These are phyloP conservation scores for Botia almorhae DNA, from an alignment of 2,797 vertebrate species.

Conservation along the genomic window DNA sequence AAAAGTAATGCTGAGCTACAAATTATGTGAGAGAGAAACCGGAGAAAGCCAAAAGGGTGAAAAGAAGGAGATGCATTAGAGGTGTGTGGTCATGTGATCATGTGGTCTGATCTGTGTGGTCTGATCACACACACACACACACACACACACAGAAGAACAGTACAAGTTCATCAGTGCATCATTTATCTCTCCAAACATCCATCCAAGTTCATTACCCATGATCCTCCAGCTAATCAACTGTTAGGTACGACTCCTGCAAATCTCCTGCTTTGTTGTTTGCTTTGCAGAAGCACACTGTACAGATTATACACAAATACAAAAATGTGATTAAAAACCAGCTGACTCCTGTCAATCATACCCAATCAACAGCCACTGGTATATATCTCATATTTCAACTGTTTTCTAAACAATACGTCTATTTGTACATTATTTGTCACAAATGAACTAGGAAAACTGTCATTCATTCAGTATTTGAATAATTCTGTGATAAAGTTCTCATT, in stretches of 20 bases:
- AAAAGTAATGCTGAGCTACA: not conserved
- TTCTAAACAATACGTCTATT: not conserved
- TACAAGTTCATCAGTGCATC: not conserved
- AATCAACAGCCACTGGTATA: too few relatives aligned
- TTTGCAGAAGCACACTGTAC: not conserved
- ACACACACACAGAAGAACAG: not conserved
- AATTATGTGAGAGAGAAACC: not conserved
- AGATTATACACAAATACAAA: too few relatives aligned
- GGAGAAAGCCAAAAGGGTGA: not conserved
- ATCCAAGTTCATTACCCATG: conserved; percentile 31
- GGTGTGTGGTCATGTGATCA: not conserved
- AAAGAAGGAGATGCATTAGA: conserved; percentile 1
- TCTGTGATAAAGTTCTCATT: not conserved
- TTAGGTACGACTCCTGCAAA: not conserved
- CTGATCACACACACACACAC: too few relatives aligned
- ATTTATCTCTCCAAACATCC: conserved; percentile 40
- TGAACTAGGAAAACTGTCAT: not conserved
- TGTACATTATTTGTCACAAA: conserved; percentile 10
- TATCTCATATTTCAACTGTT: not conserved
- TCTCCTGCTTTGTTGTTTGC: conserved; percentile 4
- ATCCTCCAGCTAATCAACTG: conserved; percentile 30
- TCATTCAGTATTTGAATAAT: conserved; percentile 1
- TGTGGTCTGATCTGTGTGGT: too few relatives aligned
- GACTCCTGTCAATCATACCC: not conserved
- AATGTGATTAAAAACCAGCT: too few relatives aligned